phyloP scores from a whole-genome alignment of 2,888 invertebrate species.

The Invenusta paracnida region DNA sequence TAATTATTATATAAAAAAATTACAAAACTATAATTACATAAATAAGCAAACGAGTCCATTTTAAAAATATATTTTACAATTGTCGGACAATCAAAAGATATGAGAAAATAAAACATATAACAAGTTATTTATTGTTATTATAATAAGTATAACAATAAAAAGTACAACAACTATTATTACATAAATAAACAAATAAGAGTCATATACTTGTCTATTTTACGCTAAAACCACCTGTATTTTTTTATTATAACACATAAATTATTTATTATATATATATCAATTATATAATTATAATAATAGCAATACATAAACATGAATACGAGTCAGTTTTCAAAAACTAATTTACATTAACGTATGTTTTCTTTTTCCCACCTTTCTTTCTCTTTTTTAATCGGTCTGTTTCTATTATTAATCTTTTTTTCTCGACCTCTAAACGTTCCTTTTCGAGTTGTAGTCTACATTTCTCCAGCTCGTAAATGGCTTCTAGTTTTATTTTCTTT shows the following conservation, averaged over 20 bases:
- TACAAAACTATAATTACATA: too few relatives aligned
- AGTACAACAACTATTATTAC: not conserved
- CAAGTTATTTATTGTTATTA: not conserved
- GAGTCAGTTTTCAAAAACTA: slow-evolving; percentile 17
- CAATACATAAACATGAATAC: not conserved
- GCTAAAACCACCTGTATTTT: slow-evolving; percentile 10
- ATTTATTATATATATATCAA: not conserved
- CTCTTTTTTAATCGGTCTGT: not conserved
- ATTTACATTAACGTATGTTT: not conserved
- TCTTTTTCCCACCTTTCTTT: not conserved
- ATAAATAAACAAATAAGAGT: not conserved
- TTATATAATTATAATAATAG: slow-evolving; percentile 26
- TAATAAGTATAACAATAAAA: not conserved
- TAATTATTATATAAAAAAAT: too few relatives aligned
- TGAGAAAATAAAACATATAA: not conserved
- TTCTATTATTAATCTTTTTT: slow-evolving; percentile 5
- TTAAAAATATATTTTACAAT: not conserved
- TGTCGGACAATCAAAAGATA: not conserved
- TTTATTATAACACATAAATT: slow-evolving; percentile 1
- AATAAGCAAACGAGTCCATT: too few relatives aligned
- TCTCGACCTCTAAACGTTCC: slow-evolving; percentile 7
- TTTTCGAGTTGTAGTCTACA: slow-evolving; percentile 17
- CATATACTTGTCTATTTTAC: not conserved
- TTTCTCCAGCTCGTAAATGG: slow-evolving; percentile 7
- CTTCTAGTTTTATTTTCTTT: slow-evolving; percentile 18